phyloP scores from a whole-genome alignment of 2,797 vertebrate genomes.

The Esox masquinongy region DNA sequence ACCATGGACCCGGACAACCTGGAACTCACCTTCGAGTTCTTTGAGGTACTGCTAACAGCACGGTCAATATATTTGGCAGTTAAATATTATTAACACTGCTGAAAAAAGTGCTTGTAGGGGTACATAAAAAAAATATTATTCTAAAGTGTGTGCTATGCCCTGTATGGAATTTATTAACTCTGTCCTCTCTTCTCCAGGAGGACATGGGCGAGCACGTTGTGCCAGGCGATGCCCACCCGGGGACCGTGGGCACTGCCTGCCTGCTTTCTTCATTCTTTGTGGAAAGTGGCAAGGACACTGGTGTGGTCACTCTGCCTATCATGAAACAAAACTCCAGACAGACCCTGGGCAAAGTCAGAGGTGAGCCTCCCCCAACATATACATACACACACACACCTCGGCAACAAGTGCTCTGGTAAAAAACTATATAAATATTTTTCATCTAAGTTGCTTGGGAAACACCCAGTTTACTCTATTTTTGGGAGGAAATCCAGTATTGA shows the following conservation, averaged over 20 bases:
- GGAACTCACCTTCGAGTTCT: constrained; percentile 96
- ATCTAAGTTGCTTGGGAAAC: not conserved
- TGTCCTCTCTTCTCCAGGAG: constrained; percentile 73
- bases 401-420: not conserved
- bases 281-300: constrained; percentile 86
- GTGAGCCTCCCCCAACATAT: constrained; percentile 64
- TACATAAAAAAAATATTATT: not conserved
- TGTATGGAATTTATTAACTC: not conserved
- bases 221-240: constrained; percentile 85
- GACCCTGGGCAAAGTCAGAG: constrained; percentile 96
- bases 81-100: not conserved
- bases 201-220: constrained; percentile 87
- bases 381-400: not conserved
- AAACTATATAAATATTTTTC: not conserved
- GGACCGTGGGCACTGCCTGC: constrained; percentile 89
- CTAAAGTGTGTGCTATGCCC: not conserved
- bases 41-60: constrained; percentile 79
- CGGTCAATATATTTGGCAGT: not conserved
- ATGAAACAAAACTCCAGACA: constrained; percentile 91
- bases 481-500: not conserved
- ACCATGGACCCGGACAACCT: constrained; percentile 97
- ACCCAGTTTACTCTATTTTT: not conserved
- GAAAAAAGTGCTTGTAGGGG: not conserved
- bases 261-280: constrained; percentile 90
- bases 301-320: constrained; percentile 89